A percentile compares a stretch with the other conserved stretches of the same genome.
Conservation (phyloP, 2,888 invertebrate genomes). For the Perithous albicinctus region DNA sequence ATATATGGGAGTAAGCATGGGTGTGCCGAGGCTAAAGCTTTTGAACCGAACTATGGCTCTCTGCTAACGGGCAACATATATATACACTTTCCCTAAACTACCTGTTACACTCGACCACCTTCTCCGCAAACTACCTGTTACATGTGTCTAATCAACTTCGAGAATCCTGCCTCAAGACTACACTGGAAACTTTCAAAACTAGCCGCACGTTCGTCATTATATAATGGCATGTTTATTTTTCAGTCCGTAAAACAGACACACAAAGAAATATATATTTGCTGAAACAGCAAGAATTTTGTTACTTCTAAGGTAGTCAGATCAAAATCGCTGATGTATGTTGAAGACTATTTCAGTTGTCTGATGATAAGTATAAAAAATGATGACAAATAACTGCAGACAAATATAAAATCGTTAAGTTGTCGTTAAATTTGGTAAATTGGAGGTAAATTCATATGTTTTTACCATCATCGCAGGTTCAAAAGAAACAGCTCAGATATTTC, state of each 20-base stretch:
- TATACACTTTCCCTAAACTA: slow-evolving; percentile 40
- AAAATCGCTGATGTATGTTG: no score
- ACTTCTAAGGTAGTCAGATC: no score
- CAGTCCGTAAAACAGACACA: not conserved
- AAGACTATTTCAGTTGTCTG: no score
- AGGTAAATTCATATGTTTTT: no score
- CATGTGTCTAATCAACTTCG: slow-evolving; percentile 39
- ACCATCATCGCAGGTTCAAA: no score
- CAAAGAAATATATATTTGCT: no score
- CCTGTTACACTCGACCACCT: slow-evolving; percentile 25
- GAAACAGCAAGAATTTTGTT: no score
- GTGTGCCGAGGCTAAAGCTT: slow-evolving; percentile 1
- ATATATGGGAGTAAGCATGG: not conserved
- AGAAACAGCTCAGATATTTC: no score
- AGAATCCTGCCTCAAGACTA: not conserved
- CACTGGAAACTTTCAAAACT: not conserved
- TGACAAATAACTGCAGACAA: no score
- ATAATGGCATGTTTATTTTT: not conserved
- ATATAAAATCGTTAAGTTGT: no score
- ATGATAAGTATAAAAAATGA: no score
- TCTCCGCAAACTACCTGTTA: slow-evolving; percentile 42
- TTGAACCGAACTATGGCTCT: slow-evolving; percentile 3
- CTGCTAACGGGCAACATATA: not conserved
- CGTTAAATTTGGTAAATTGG: no score
- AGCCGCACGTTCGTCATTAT: not conserved